phyloP scores from a whole-genome alignment of 2,888 invertebrate genomes.

The Pherbina coryleti region DNA sequence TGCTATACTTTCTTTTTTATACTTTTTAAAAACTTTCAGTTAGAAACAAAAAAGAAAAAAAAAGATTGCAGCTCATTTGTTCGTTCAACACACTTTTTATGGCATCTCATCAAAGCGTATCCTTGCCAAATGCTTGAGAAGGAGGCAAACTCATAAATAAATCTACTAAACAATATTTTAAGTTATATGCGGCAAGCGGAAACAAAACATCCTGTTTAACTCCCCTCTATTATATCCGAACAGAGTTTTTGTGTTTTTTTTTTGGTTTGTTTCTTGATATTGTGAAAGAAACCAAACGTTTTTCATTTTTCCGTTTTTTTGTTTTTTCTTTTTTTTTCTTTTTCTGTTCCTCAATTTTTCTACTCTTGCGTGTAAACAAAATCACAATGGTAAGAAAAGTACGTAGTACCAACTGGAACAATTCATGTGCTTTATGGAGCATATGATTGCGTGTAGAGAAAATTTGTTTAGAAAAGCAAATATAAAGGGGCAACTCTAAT shows the following conservation, averaged over 20 bases:
- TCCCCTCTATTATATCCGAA: background rate
- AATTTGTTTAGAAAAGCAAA: slow-evolving; percentile 27
- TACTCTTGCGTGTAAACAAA: slow-evolving; percentile 30
- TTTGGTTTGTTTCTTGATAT: background rate
- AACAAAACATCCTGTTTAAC: slow-evolving; percentile 9
- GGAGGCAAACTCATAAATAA: slow-evolving; percentile 35
- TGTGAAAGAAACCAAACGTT: background rate
- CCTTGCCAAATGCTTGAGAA: slow-evolving; percentile 13
- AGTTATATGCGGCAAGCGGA: slow-evolving; percentile 24
- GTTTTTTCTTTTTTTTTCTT: background rate
- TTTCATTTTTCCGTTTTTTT: background rate
- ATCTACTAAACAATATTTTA: slow-evolving; percentile 33
- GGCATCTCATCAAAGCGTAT: slow-evolving; percentile 39
- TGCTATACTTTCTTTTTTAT: background rate
- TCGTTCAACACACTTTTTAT: slow-evolving; percentile 22
- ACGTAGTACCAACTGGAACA: slow-evolving; percentile 39
- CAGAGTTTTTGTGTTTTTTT: background rate
- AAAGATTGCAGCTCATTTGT: slow-evolving; percentile 24
- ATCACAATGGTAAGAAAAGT: slow-evolving; percentile 1
- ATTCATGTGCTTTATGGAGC: slow-evolving; percentile 45
- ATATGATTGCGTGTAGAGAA: slow-evolving; percentile 40
- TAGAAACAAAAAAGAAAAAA: background rate
- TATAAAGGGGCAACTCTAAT: background rate
- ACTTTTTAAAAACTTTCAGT: background rate
- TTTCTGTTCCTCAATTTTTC: too few relatives aligned